Base-by-base conservation (phyloP, 1,140 invertebrate genomes). In the Drosophila gunungcola region DNA sequence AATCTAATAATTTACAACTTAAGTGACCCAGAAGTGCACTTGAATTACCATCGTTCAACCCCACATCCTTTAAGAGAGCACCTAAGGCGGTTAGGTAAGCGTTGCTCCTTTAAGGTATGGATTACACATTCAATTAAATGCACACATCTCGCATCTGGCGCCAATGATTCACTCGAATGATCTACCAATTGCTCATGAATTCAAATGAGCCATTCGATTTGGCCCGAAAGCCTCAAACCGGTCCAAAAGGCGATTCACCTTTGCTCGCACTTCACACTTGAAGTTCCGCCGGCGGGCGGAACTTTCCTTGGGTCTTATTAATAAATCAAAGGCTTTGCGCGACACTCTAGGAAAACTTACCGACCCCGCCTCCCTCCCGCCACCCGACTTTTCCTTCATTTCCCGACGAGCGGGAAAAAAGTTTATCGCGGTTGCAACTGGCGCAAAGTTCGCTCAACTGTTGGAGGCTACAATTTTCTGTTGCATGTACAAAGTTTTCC, bases 241-340 rank as follows among this genome's bases (percentile, higher is more conserved):
- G 10, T 16, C 21, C 32, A 36, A 42, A 16, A 69, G 68, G 51
- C 65, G 65, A 49, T 70, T 70, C 65, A 72, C 68, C 68, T 72
- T 72, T 72, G 64, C 61, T 49, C 34, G 38, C 64, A 57, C 52
- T 70, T 70, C 67, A 70, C 67, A 70, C 67, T 69, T 46, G 64
- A 57, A 21, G 5, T 46, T 46, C 10, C 25, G 65, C 43, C 64
- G 49, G 16, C 34, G 36, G 49, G 52, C 36, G 41, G 64, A 72
- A 72, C 64, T 72, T 70, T 72, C 6, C 68, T 43, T 34, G 46
- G 73, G 73, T 68, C 54, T 74, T 68, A 86, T 86, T 88, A 86
- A 86, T 86, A 86, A 86, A 86, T 86, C 82, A 86, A 88, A 79
- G 75, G 70, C 67, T 84, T 80, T 53, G 73, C 65, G 48, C 54